Evolutionary conservation across 2,888 invertebrate species (phyloP).

Genomic region (Thera obeliscata): DNA sequence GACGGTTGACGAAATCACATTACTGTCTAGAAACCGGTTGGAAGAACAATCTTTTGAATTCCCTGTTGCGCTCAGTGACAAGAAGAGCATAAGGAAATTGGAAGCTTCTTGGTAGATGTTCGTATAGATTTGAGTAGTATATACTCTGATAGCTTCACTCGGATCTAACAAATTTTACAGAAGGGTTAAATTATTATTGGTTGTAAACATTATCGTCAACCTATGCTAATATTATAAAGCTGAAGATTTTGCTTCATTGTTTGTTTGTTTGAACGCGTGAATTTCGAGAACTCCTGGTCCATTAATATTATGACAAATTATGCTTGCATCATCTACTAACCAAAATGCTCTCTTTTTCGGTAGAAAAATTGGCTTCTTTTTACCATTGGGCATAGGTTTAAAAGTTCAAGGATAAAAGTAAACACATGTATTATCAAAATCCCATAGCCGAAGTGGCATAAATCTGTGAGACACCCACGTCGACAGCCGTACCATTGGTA

Average conservation of each 20-base stretch:
- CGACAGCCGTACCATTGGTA: conserved; percentile 54
- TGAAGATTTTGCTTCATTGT: no score
- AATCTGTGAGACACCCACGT: conserved; percentile 76
- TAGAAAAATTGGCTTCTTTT: no score
- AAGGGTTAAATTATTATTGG: no score
- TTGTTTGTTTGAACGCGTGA: no score
- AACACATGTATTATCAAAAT: conserved; percentile 59
- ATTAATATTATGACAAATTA: no score
- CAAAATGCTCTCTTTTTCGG: no score
- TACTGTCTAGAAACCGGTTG: conserved; percentile 14
- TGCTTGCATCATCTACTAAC: no score
- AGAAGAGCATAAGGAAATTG: not conserved
- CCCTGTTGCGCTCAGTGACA: not conserved
- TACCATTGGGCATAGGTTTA: not conserved
- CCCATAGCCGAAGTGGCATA: conserved; percentile 58
- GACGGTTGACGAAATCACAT: conserved; percentile 20
- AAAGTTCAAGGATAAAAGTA: not conserved
- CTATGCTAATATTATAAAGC: no score
- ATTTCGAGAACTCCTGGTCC: no score
- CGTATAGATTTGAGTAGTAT: not conserved
- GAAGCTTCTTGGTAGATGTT: not conserved
- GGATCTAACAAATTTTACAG: no score
- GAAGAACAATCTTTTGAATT: not conserved
- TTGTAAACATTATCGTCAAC: no score
- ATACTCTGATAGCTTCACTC: no score